Percentiles rank a stretch among this genome's conserved stretches.
These are phyloP conservation scores for Calosoma granatense DNA, from an alignment of 1,140 invertebrate genomes.

Conservation along the genomic window DNA sequence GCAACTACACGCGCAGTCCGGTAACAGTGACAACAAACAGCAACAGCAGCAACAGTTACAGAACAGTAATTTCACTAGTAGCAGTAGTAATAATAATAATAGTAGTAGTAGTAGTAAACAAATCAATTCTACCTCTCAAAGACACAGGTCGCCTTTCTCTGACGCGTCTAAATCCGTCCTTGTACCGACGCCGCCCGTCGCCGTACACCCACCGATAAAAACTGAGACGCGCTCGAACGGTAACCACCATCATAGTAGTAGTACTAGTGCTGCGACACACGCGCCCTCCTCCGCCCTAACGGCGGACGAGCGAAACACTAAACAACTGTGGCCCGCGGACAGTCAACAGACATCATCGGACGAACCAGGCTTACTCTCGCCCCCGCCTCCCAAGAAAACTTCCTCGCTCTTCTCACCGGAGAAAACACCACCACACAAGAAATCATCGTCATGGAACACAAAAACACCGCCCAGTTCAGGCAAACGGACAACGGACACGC, in stretches of 20 bases:
- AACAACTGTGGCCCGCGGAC: slow-evolving; percentile 6
- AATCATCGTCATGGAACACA: slow-evolving; percentile 28
- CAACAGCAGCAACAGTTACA: no score
- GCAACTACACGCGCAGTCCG: background rate
- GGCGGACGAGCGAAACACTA: background rate
- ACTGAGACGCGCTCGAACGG: slow-evolving; percentile 1
- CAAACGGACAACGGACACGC: slow-evolving; percentile 26
- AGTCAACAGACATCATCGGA: slow-evolving; percentile 16
- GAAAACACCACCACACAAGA: slow-evolving; percentile 31
- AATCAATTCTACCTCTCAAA: slow-evolving; percentile 30
- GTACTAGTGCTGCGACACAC: background rate
- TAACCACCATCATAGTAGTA: background rate
- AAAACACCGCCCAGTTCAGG: slow-evolving; percentile 28
- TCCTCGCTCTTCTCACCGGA: slow-evolving; percentile 43
- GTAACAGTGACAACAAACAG: background rate
- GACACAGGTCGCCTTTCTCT: slow-evolving; percentile 28
- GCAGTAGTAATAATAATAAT: slow-evolving; percentile 20
- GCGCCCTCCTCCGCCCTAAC: background rate
- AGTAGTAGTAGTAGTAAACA: slow-evolving; percentile 19
- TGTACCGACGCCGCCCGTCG: slow-evolving; percentile 9
- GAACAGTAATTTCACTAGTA: slow-evolving; percentile 17
- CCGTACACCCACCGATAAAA: background rate
- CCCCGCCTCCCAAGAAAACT: slow-evolving; percentile 26
- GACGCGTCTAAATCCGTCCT: slow-evolving; percentile 30
- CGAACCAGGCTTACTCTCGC: slow-evolving; percentile 12